Evolutionary conservation across 2,888 invertebrate genomes (phyloP), one percentile per base, ranked within the genome.

Genomic region (Pammene fasciana): DNA sequence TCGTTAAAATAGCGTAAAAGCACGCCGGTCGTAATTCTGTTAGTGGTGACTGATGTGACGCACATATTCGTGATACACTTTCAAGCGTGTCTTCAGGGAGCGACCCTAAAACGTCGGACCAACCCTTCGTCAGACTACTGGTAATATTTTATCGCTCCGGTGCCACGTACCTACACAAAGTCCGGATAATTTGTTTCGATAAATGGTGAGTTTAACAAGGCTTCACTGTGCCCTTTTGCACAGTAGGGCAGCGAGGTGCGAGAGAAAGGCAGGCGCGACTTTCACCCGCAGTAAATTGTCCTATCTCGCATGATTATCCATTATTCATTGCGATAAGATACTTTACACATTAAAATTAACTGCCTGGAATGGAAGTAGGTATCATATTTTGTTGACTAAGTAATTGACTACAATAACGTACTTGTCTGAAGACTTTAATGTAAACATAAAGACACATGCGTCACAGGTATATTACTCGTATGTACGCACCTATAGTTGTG

Each of bases 121-220:
- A 81, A 84, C 82, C 87, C 86, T 85, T 84, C 86, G 86, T 86
- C 86, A 86, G 82, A 79, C 82, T 79, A 74, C 78, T 71, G 70
- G 72, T 75, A 79, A 80, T 84, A 81, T 84, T 88, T 88, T 87
- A 87, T 85, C 80, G 81, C 80, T 78, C 76, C 75, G 79, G 79
- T 48, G 64, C 41, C 48, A 55, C 62, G 48, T 54, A 65, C 52
- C 41, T 50, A 26, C 41, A 50, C n/a, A 1, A 48, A 52, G n/a
- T 26, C 18, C 36, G 18, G 36, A 46, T 41, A 59, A 18, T 65
- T 59, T 64, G 38, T 59, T 55, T 65, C 68, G 52, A 52, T 64
- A 59, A 50, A 50, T 43, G 50, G 34, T 59, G 52, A 62, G 62
- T 64, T 55, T 48, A 68, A 62, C 46, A 45, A 46, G 45, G 45